Evolutionary conservation across 2,797 vertebrate genomes (phyloP).

Genomic region (Telmatherina bonti): DNA sequence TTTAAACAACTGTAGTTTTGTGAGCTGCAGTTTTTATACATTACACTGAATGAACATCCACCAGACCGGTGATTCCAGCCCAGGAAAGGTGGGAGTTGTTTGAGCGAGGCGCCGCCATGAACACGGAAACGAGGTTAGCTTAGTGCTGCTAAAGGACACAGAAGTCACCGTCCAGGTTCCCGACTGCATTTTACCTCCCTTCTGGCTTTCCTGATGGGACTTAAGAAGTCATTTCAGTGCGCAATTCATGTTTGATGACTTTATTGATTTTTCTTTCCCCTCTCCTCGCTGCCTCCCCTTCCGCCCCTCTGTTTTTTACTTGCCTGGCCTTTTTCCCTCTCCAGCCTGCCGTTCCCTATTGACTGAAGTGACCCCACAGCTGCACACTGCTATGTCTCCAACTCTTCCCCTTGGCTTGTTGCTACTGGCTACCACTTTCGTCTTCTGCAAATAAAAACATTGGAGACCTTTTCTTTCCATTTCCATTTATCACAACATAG

Average conservation of each 20-base stretch:
- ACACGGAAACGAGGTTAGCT: slow-evolving; percentile 2
- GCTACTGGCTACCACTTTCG: slow-evolving; percentile 40
- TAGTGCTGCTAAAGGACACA: slow-evolving; percentile 72
- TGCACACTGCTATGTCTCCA: slow-evolving; percentile 15
- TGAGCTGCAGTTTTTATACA: no score
- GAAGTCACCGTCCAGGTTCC: slow-evolving; percentile 46
- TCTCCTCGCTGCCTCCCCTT: slow-evolving; percentile 13
- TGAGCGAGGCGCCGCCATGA: no score
- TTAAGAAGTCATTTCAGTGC: slow-evolving; percentile 81
- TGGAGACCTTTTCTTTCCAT: slow-evolving; percentile 48
- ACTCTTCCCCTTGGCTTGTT: slow-evolving; percentile 9
- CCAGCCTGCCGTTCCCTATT: slow-evolving; percentile 45
- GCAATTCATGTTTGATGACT: slow-evolving; percentile 85
- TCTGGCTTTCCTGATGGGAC: slow-evolving; percentile 73
- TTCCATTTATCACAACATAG: slow-evolving; percentile 41
- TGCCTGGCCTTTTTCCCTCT: slow-evolving; percentile 42
- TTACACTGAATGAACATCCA: no score
- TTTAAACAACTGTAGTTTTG: no score
- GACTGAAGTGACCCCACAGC: slow-evolving; percentile 66
- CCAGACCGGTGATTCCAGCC: no score
- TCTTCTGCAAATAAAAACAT: slow-evolving; percentile 41
- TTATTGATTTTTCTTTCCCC: slow-evolving; percentile 81
- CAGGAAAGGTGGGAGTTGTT: no score
- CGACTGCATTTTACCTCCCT: slow-evolving; percentile 60
- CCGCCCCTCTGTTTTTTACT: slow-evolving; percentile 42